A percentile compares a stretch with the other conserved stretches of the same genome.
These are phyloP conservation scores for Calidris pygmaea DNA, from an alignment of 2,113 vertebrate genomes.

Conservation along the genomic window DNA sequence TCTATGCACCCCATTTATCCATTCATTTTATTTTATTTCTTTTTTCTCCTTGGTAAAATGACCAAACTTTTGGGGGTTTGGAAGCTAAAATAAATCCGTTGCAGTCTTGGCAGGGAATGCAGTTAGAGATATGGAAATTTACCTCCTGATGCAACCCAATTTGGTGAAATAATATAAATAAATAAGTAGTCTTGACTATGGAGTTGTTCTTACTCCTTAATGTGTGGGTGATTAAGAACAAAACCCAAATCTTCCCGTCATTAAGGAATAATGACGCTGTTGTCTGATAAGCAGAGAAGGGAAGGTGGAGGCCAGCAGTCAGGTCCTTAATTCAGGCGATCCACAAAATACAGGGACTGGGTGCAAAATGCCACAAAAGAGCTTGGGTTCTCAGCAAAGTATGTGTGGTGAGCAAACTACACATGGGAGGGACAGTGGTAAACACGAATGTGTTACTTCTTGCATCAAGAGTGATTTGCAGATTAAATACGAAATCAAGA, in stretches of 20 bases:
- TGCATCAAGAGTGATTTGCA: not conserved
- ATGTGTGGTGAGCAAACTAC: not conserved
- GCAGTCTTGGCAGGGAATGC: not conserved
- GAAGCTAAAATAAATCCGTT: not conserved
- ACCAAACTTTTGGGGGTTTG: not conserved
- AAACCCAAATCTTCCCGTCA: not conserved
- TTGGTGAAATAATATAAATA: not conserved
- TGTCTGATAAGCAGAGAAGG: not conserved
- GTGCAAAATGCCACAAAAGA: not conserved
- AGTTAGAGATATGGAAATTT: not conserved
- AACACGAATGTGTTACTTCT: not conserved
- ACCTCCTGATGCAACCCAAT: fast-evolving
- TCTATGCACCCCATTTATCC: too few relatives aligned
- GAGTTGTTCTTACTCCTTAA: not conserved
- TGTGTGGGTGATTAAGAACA: not conserved
- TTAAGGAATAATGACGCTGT: not conserved
- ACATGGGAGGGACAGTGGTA: not conserved
- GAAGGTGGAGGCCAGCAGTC: not conserved
- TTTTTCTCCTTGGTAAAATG: not conserved
- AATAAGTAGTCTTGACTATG: not conserved
- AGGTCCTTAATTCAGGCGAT: not conserved
- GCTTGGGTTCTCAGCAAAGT: not conserved
- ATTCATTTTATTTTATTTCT: not conserved
- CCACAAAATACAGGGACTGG: not conserved
- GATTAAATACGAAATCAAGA: slow-evolving; percentile 24